Evolutionary conservation across 2,797 vertebrate genomes (phyloP).

Genomic region (Bradypus variegatus): DNA sequence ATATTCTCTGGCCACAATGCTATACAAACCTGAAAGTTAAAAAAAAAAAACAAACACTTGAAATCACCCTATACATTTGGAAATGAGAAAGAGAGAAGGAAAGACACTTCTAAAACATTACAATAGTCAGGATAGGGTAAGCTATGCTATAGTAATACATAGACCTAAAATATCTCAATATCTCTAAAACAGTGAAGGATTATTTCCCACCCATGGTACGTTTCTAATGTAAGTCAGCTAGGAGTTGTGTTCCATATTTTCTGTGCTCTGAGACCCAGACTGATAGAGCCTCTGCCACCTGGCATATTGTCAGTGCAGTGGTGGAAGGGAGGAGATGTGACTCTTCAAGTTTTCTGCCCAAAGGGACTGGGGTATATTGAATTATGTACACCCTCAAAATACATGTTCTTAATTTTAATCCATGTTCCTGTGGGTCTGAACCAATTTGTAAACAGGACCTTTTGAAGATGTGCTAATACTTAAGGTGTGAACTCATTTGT

Average conservation of each 20-base stretch:
- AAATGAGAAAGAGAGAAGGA: neutral
- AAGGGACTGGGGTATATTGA: neutral
- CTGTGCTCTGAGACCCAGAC: neutral
- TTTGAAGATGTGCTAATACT: too few relatives aligned
- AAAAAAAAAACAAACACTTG: neutral
- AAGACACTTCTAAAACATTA: neutral
- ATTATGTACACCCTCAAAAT: too few relatives aligned
- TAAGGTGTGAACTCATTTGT: too few relatives aligned
- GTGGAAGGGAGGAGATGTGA: neutral
- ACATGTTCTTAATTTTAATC: too few relatives aligned
- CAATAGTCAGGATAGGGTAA: neutral
- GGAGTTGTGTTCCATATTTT: neutral
- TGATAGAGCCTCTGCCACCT: neutral
- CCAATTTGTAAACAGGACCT: too few relatives aligned
- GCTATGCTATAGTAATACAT: neutral
- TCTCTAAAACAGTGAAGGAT: neutral
- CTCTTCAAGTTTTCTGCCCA: neutral
- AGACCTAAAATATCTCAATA: neutral
- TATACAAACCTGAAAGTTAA: neutral
- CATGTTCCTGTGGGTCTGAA: too few relatives aligned
- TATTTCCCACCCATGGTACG: neutral
- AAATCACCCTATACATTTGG: neutral
- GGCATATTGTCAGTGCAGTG: neutral
- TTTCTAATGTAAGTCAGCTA: neutral
- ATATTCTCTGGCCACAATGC: neutral